Evolutionary conservation across 2,888 invertebrate genomes (phyloP).

Genomic region (Morpho achilles): DNA sequence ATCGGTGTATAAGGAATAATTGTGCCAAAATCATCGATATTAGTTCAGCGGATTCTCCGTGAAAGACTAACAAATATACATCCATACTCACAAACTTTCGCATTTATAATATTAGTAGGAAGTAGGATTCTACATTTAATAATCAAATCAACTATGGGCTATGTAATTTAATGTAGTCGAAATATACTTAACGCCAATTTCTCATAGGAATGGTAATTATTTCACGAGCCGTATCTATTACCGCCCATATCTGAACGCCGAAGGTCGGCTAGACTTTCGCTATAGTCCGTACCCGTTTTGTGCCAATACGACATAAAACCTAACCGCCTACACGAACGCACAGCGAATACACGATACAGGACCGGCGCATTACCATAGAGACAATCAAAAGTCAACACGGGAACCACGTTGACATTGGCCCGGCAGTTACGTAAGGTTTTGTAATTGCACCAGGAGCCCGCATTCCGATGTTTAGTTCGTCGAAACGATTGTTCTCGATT

Average conservation of each 20-base stretch:
- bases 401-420: conserved; percentile 74
- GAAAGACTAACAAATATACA: too few species aligned
- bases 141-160: too few species aligned
- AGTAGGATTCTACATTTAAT: too few species aligned
- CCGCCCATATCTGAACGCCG: conserved; percentile 66
- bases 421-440: conserved; percentile 61
- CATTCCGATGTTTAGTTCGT: conserved; percentile 64
- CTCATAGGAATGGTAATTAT: conserved; percentile 49
- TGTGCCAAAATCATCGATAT: too few species aligned
- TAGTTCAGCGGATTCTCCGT: too few species aligned
- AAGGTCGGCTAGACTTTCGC: conserved; percentile 77
- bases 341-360: conserved; percentile 46
- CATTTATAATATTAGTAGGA: too few species aligned
- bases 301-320: conserved; percentile 55
- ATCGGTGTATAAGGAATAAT: too few species aligned
- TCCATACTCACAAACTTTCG: too few species aligned
- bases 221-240: conserved; percentile 50
- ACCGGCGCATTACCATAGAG: conserved; percentile 58
- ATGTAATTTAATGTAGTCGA: neutral
- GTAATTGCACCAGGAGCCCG: conserved; percentile 70
- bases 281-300: conserved; percentile 50
- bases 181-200: conserved; percentile 8
- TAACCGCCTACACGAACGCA: conserved; percentile 64
- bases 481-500: conserved; percentile 58
- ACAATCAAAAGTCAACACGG: conserved; percentile 38